Evolutionary conservation across 2,888 invertebrate genomes (phyloP), one percentile per base, ranked within the genome.

Genomic region (Oligia latruncula): DNA sequence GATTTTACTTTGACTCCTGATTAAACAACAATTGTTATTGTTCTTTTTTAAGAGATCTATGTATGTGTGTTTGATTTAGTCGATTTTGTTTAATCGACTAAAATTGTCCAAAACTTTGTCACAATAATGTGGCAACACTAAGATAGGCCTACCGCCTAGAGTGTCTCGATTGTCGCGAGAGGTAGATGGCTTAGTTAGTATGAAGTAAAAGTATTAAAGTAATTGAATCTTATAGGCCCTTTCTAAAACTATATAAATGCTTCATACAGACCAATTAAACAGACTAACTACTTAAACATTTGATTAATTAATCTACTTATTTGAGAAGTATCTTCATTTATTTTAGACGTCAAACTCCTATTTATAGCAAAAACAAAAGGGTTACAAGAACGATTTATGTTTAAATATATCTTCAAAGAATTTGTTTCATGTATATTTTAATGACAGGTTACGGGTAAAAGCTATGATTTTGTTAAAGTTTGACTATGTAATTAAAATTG

Each of bases 381-480:
- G 58, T 67, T 58, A 75, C 29, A 43, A 3, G 17, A 66, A 58
- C 29, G 2, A 64, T 80, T 73, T 40, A 68, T 72, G n/a, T 78
- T 68, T 29, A 20, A 72, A 82, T 55, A 73, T 23, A 46, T 29
- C 66, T 76, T 9, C 9, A 55, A n/a, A 74, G 43, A 35, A 72
- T 66, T 65, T 78, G 46, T 65, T 74, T 67, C 64, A 62, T 72
- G 29, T 78, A 73, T 77, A 65, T 78, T 77, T 40, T 52, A 71
- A 65, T 0, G 76, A 76, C 80, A 82, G 86, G 88, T 89, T 88
- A 88, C 89, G 88, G 88, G 88, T 89, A 87, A 83, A 83, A 74
- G 70, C 73, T 79, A 87, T 79, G 75, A 71, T 87, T 85, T 80
- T 84, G 77, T 85, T 86, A 40, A 81, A 77, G 75, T 84, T 83